Percentiles rank a stretch among this genome's conserved stretches.
Conservation (phyloP, 2,888 invertebrate genomes). For the Helleia helle region DNA sequence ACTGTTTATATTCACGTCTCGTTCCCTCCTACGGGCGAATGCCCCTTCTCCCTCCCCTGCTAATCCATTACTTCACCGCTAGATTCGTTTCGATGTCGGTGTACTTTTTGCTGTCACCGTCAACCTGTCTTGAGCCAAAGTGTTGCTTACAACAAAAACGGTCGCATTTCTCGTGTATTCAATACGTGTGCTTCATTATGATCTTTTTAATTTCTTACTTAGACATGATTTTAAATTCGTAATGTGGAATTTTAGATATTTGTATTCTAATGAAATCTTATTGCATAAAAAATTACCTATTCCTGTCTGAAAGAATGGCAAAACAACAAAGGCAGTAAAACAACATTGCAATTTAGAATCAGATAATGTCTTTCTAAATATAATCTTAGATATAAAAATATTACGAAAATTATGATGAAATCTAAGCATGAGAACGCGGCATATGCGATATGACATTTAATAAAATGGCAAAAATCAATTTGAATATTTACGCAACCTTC, state of each 20-base stretch:
- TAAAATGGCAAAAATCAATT: slow-evolving; percentile 41
- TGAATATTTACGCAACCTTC: slow-evolving; percentile 52
- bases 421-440: slow-evolving; percentile 4
- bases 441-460: slow-evolving; percentile 27
- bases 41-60: slow-evolving; percentile 32
- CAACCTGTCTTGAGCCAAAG: slow-evolving; percentile 20
- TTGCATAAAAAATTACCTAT: no score
- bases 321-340: no score
- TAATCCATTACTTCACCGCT: slow-evolving; percentile 41
- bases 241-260: no score
- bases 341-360: no score
- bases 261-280: no score
- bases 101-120: slow-evolving; percentile 40
- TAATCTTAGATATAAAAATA: background rate
- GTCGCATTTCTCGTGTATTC: no score
- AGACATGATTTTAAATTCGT: no score
- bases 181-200: no score
- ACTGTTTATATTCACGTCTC: slow-evolving; percentile 53
- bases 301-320: no score
- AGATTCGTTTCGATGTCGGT: slow-evolving; percentile 41
- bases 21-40: slow-evolving; percentile 36
- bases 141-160: no score
- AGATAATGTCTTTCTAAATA: slow-evolving; percentile 4
- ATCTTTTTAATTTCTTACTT: no score
- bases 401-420: slow-evolving; percentile 6